Percentiles rank a stretch among this genome's conserved stretches.
Evolutionary conservation across 2,797 vertebrate species (phyloP).

Genomic region (Muscicapa striata): DNA sequence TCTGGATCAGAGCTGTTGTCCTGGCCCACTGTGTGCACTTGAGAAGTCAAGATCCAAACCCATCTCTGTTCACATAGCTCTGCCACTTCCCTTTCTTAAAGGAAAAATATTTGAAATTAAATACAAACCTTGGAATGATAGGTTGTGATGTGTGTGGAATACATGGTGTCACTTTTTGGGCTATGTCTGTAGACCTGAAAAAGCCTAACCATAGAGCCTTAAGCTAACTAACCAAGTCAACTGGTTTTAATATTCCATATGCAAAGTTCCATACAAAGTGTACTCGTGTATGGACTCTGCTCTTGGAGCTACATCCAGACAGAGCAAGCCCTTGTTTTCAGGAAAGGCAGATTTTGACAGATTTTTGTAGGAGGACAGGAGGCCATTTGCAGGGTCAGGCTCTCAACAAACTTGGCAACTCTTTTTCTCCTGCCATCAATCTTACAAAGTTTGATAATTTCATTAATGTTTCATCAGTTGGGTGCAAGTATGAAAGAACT

Average conservation of each 20-base stretch:
- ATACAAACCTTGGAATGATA: neutral
- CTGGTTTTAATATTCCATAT: neutral
- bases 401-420: neutral
- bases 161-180: neutral
- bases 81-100: neutral
- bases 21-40: neutral
- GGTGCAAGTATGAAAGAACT: neutral
- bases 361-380: neutral
- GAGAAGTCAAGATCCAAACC: neutral
- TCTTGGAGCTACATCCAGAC: neutral
- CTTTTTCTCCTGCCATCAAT: neutral
- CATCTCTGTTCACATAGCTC: neutral
- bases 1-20: neutral
- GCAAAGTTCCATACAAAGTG: neutral
- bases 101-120: neutral
- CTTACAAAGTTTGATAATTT: conserved; percentile 7
- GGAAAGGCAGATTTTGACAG: neutral
- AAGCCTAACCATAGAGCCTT: neutral
- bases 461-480: neutral
- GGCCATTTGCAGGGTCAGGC: neutral
- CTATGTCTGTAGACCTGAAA: neutral
- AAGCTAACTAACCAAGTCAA: neutral
- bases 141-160: neutral
- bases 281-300: neutral
- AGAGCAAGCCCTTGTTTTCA: neutral